phyloP scores from a whole-genome alignment of 2,113 vertebrate genomes.

The Arizona elegans region DNA sequence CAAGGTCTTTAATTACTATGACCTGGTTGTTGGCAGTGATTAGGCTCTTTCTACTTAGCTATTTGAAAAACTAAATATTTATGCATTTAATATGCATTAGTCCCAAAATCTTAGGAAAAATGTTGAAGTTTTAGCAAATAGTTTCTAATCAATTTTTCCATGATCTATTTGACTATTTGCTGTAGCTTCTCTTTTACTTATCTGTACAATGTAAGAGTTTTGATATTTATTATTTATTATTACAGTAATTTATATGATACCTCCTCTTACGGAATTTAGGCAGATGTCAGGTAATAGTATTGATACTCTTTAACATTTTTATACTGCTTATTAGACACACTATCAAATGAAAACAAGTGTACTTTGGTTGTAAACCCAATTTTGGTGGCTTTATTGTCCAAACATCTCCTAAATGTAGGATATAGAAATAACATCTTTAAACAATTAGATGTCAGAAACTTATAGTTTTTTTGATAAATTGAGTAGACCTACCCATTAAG shows the following conservation, averaged over 20 bases:
- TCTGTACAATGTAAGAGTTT: neutral
- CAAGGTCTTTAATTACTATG: neutral
- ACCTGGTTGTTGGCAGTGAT: accelerated
- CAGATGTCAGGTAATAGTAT: neutral
- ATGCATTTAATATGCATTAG: neutral
- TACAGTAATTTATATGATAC: neutral
- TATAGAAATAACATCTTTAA: neutral
- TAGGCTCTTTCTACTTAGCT: neutral
- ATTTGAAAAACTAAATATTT: neutral
- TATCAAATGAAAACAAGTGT: neutral
- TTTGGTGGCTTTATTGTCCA: neutral
- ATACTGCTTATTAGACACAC: neutral
- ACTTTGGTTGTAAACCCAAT: neutral
- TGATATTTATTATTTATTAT: neutral
- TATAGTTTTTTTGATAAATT: neutral
- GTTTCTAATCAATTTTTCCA: neutral
- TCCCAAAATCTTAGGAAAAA: neutral
- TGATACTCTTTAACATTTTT: neutral
- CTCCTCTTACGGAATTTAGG: neutral
- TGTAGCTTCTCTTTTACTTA: neutral
- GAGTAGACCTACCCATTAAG: neutral
- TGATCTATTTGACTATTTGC: neutral
- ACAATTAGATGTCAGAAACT: neutral
- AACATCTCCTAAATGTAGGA: neutral
- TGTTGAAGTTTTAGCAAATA: neutral